Base-by-base conservation (phyloP, 2,888 invertebrate genomes). In the Glomeris marginata region DNA sequence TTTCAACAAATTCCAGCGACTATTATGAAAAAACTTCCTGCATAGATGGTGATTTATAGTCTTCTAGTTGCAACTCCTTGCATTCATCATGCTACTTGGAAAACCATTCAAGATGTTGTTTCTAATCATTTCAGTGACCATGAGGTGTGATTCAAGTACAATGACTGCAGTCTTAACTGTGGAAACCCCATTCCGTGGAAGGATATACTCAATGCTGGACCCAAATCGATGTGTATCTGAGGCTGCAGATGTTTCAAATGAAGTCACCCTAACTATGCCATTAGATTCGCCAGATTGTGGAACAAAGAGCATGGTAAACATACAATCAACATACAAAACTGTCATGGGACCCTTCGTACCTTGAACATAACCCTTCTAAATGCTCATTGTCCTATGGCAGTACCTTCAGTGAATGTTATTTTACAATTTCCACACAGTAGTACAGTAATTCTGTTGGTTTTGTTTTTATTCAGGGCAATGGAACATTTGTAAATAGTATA, bases 121-220 rank as follows among this genome's bases (percentile, higher is more conserved):
- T 35, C 10, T 11, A 35, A 35, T 13, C 13, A 11, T 35, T 35
- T 35, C 42, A 58, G 58, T 58, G 33, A 49, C 44, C 18, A 58
- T 58, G 55, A 52, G 54, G 37, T 58, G 58, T 45, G 58, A 57
- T 37, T 54, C 58, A 1, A 55, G 52, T 2, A 50, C 52, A n/a
- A 58, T 58, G 58, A 56, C 56, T 18, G 58, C 58, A 34, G 54
- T 57, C 15, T 49, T 58, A 8, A 56, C 55, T 47, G 51, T 56
- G 1, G 52, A 51, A 22, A 51, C 53, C 2, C 57, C 58, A 4
- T 58, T 57, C 47, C 35, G 52, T 18, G 58, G 58, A 1, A 47
- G 56, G 16, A 36, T 58, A n/a, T 58, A 58, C 22, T 53, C 57
- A 10, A 45, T 57, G 8, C 48, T 50, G 1, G 54, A 57, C 41